phyloP scores from a whole-genome alignment of 2,888 invertebrate species.

The Melanchra persicariae region DNA sequence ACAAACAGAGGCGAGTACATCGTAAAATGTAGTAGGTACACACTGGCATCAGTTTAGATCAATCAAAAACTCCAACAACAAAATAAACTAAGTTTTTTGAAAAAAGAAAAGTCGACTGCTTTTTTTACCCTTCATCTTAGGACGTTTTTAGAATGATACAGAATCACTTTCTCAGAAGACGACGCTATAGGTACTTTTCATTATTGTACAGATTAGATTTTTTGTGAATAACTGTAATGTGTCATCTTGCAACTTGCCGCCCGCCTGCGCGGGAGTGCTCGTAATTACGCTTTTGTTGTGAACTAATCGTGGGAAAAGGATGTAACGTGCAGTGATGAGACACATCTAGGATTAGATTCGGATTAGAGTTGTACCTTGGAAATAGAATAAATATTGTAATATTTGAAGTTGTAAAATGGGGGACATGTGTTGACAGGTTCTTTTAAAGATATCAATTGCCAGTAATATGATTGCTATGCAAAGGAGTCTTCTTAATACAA shows the following conservation, averaged over 20 bases:
- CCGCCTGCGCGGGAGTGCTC: slow-evolving; percentile 58
- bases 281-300: slow-evolving; percentile 60
- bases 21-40: too few relatives aligned
- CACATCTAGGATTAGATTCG: slow-evolving; percentile 10
- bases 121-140: not conserved
- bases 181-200: not conserved
- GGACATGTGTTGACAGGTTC: not conserved
- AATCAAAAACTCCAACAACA: too few relatives aligned
- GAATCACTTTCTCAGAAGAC: not conserved
- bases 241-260: slow-evolving; percentile 38
- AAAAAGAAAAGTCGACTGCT: not conserved
- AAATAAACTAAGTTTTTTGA: not conserved
- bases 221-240: slow-evolving; percentile 13
- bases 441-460: too few relatives aligned
- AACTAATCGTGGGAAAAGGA: slow-evolving; percentile 60
- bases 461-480: too few relatives aligned
- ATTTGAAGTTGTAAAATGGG: not conserved
- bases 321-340: slow-evolving; percentile 49
- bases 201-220: not conserved
- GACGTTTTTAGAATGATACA: not conserved
- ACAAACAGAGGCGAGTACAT: too few relatives aligned
- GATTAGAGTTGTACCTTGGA: slow-evolving; percentile 5
- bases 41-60: too few relatives aligned
- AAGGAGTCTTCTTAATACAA: too few relatives aligned
- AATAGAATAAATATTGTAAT: not conserved